Conservation (phyloP, 2,888 invertebrate genomes). For the Philopedon plagiatum region DNA sequence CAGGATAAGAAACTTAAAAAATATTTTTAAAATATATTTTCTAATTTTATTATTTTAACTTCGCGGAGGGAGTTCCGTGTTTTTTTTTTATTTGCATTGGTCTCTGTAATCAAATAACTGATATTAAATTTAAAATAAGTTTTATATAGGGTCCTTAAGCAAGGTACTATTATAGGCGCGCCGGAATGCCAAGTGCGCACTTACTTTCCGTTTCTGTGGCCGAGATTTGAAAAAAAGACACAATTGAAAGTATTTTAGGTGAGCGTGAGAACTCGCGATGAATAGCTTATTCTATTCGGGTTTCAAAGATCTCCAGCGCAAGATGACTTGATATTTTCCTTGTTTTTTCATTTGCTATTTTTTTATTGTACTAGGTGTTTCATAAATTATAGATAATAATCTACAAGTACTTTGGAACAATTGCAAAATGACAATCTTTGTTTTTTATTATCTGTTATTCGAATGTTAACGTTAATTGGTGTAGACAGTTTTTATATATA, state of each 20-base stretch:
- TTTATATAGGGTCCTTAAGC: constrained; percentile 26
- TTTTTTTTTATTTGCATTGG: too few relatives aligned
- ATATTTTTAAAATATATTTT: too few relatives aligned
- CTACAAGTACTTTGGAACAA: not conserved
- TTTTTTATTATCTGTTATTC: not conserved
- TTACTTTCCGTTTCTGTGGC: constrained; percentile 51
- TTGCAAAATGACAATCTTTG: not conserved
- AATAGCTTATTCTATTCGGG: constrained; percentile 39
- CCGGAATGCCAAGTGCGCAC: constrained; percentile 48
- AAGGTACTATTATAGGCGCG: constrained; percentile 36
- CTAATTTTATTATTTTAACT: too few relatives aligned
- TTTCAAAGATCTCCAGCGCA: constrained; percentile 18
- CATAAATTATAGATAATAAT: constrained; percentile 4
- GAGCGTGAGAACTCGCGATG: constrained; percentile 49
- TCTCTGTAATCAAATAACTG: too few relatives aligned
- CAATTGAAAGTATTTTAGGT: constrained; percentile 49
- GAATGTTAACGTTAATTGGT: too few relatives aligned
- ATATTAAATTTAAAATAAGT: not conserved
- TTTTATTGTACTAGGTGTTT: not conserved
- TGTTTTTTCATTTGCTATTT: not conserved
- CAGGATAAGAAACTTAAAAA: too few relatives aligned
- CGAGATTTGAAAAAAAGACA: constrained; percentile 46
- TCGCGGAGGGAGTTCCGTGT: too few relatives aligned
- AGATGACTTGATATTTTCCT: constrained; percentile 14
- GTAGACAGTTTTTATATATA: too few relatives aligned